Base-by-base conservation (phyloP, 2,113 vertebrate genomes). In the Apistogramma diplotaenia region DNA sequence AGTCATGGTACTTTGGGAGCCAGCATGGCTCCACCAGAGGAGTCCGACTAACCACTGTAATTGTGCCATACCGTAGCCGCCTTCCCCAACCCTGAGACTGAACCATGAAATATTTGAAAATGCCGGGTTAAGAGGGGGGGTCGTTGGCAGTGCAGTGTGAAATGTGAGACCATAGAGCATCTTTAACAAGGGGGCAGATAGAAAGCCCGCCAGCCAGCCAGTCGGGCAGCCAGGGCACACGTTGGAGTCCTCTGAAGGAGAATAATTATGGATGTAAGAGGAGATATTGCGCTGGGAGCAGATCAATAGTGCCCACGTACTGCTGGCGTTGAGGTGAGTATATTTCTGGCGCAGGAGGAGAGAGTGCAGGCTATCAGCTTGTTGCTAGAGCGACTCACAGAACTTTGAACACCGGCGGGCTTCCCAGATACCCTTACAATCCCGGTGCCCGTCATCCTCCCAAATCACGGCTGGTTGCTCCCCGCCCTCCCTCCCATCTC, bases 11-110 rank as follows among this genome's bases (percentile, higher is more conserved):
- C 91, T 91, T 72, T 84, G 81, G 84, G 81, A 89, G 87, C 91
- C 89, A 91, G 92, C 87, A 53, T 59, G 91, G 87, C 86, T 91
- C 86, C 89, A 59, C 88, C 85, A 78, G 89, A 92, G 92, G 93
- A 93, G 91, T 87, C 86, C 91, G 29, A 71, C 93, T 94, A 94
- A 95, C 93, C 92, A 93, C 93, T 93, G 92, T 94, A 92, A 94
- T 93, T 86, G 88, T 89, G 78, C 81, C 71, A 81, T 59, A 75
- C 89, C 23, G 59, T 87, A 85, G 84, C 90, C 85, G 88, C 90
- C 93, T 85, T 91, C 86, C 88, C 82, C 89, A 92, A 86, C 92
- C 88, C 89, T 54, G 83, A 73, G 86, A 93, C 58, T 93, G 93
- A 94, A 93, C 94, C 93, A 84, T 93, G 87, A 93, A 93, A 92